Evolutionary conservation across 2,888 invertebrate genomes (phyloP).

Genomic region (Gibbula magus): DNA sequence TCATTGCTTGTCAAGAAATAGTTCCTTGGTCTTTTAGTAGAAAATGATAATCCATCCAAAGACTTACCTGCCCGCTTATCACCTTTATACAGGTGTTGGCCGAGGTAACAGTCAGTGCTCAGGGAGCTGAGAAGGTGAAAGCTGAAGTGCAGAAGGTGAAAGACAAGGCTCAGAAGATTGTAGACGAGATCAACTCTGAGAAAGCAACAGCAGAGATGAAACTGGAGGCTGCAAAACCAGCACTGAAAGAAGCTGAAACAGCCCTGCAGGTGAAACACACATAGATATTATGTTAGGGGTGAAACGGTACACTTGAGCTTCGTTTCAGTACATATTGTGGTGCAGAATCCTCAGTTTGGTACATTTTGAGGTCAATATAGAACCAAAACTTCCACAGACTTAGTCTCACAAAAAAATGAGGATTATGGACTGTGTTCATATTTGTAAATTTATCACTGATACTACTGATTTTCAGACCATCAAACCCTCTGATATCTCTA

Average conservation of each 20-base stretch:
- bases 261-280: slow-evolving; percentile 68
- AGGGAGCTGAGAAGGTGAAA: slow-evolving; percentile 73
- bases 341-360: no score
- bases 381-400: no score
- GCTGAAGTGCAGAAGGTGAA: slow-evolving; percentile 72
- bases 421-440: no score
- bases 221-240: slow-evolving; percentile 72
- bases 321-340: no score
- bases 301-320: no score
- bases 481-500: slow-evolving; percentile 73
- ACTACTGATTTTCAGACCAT: slow-evolving; percentile 75
- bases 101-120: slow-evolving; percentile 70
- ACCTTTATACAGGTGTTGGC: slow-evolving; percentile 62
- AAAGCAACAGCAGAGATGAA: slow-evolving; percentile 69
- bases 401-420: no score
- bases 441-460: no score
- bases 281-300: neutral
- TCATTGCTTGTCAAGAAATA: no score
- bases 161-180: slow-evolving; percentile 72
- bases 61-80: neutral
- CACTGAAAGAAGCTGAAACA: slow-evolving; percentile 71
- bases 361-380: no score
- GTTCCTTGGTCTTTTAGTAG: neutral
- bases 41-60: neutral
- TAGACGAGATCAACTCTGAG: slow-evolving; percentile 70